phyloP scores from a whole-genome alignment of 2,888 invertebrate species.

The Cantharis lateralis region DNA sequence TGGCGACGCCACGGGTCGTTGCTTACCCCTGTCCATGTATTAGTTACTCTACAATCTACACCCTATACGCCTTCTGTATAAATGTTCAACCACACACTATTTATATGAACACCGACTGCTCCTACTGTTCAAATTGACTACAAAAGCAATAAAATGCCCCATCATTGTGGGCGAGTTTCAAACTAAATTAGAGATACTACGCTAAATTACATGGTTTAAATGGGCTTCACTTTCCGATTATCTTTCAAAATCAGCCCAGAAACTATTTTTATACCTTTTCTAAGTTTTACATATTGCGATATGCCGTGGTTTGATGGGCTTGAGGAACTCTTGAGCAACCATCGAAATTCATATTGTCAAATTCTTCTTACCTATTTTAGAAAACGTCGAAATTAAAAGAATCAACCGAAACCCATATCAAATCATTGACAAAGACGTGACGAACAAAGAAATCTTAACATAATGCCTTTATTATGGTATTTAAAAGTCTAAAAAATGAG shows the following conservation, averaged over 20 bases:
- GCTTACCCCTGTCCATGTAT: constrained; percentile 34
- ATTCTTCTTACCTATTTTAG: constrained; percentile 23
- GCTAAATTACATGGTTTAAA: not conserved
- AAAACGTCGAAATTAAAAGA: constrained; percentile 20
- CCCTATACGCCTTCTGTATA: constrained; percentile 22
- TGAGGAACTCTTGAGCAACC: not conserved
- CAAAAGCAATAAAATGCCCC: constrained; percentile 8
- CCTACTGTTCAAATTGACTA: not conserved
- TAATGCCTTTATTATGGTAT: constrained; percentile 30
- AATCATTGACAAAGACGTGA: constrained; percentile 18
- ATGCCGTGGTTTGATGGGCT: not conserved
- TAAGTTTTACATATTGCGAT: not conserved
- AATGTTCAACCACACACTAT: constrained; percentile 22
- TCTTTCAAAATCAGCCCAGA: not conserved
- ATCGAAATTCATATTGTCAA: constrained; percentile 15
- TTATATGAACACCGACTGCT: constrained; percentile 15
- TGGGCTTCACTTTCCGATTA: not conserved
- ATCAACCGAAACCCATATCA: constrained; percentile 24
- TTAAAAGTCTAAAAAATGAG: constrained; percentile 32
- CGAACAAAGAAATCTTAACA: constrained; percentile 22
- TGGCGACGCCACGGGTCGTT: constrained; percentile 38
- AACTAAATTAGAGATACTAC: not conserved
- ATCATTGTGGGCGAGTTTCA: constrained; percentile 1
- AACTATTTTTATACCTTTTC: not conserved
- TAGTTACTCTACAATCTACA: constrained; percentile 10